Conservation (phyloP, 2,888 invertebrate genomes). For the Thera obeliscata region DNA sequence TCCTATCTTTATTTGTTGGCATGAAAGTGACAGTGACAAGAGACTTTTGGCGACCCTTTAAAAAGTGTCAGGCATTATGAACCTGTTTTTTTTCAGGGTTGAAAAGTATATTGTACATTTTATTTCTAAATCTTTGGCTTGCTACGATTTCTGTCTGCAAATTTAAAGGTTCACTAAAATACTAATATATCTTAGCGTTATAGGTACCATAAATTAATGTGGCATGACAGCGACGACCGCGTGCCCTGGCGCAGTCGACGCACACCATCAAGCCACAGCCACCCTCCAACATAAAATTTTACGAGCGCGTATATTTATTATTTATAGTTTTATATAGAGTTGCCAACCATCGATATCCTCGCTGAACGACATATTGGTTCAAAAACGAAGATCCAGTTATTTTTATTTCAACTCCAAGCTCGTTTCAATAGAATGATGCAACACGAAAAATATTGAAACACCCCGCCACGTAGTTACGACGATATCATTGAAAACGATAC, state of each 20-base stretch:
- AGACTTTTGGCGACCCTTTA: no score
- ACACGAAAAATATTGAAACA: constrained; percentile 34
- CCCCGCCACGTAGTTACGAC: constrained; percentile 46
- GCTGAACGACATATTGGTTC: constrained; percentile 30
- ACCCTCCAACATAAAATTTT: constrained; percentile 75
- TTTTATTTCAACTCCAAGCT: constrained; percentile 14
- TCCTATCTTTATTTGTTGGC: no score
- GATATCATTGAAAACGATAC: constrained; percentile 67
- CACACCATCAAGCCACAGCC: constrained; percentile 59
- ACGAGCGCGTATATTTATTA: constrained; percentile 76
- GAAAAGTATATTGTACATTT: no score
- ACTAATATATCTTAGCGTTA: constrained; percentile 4
- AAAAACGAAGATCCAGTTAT: constrained; percentile 11
- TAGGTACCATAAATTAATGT: constrained; percentile 42
- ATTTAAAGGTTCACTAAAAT: constrained; percentile 2
- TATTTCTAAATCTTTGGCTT: constrained; percentile 1
- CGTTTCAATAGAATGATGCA: constrained; percentile 27
- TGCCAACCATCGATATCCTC: constrained; percentile 60
- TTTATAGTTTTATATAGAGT: constrained; percentile 73
- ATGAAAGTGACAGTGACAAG: no score
- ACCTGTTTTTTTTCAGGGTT: no score
- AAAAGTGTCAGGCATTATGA: no score
- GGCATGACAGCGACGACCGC: constrained; percentile 47
- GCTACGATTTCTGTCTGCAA: not conserved
- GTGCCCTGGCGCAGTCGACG: constrained; percentile 58